Evolutionary conservation across 2,888 invertebrate genomes (phyloP).

Genomic region (Spilarctia lutea): DNA sequence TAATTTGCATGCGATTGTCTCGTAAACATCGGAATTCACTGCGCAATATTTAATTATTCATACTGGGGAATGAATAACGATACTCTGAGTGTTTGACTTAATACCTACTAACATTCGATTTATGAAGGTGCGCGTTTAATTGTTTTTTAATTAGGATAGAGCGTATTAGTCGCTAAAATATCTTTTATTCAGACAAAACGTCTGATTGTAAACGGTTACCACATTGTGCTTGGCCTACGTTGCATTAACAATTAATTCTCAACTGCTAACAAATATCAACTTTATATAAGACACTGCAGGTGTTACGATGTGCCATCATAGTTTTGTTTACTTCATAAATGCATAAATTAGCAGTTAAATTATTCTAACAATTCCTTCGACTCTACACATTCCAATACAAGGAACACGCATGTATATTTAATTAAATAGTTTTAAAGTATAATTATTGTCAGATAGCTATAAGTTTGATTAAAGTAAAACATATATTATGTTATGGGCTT

Average conservation of each 20-base stretch:
- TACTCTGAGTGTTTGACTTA: constrained; percentile 43
- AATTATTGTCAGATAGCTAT: not conserved
- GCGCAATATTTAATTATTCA: constrained; percentile 64
- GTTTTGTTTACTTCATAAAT: constrained; percentile 57
- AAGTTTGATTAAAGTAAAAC: not conserved
- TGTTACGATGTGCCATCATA: constrained; percentile 49
- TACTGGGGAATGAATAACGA: constrained; percentile 53
- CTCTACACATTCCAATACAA: constrained; percentile 11
- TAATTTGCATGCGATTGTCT: constrained; percentile 64
- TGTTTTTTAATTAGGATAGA: constrained; percentile 36
- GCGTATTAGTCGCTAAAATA: constrained; percentile 19
- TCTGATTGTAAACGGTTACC: not conserved
- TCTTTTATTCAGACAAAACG: constrained; percentile 13
- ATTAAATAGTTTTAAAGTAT: not conserved
- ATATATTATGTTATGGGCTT: not conserved
- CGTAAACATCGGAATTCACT: constrained; percentile 66
- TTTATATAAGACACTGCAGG: constrained; percentile 45
- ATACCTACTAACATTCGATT: constrained; percentile 30
- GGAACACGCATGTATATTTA: not conserved
- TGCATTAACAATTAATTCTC: not conserved
- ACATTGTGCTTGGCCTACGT: not conserved
- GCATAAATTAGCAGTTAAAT: constrained; percentile 70
- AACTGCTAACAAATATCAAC: not conserved
- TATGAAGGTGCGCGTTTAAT: constrained; percentile 32
- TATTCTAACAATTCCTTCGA: constrained; percentile 40